phyloP scores from a whole-genome alignment of 2,888 invertebrate genomes.

The Allolobophora icterica region DNA sequence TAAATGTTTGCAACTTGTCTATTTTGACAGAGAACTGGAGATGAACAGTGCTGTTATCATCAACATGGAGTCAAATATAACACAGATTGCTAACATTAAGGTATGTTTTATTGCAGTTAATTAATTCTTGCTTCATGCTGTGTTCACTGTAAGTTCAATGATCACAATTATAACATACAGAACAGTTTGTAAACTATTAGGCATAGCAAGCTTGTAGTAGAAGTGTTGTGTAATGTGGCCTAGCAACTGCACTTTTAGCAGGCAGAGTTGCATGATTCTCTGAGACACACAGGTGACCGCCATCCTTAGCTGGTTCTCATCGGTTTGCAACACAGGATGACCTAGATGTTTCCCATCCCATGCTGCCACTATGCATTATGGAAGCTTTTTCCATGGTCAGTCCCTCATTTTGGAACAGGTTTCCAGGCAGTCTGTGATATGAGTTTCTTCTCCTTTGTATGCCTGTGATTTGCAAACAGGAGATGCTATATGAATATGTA shows the following conservation, averaged over 20 bases:
- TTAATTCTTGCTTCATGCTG: background rate
- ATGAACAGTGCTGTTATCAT: slow-evolving; percentile 57
- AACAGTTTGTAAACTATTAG: background rate
- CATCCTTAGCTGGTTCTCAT: too few species aligned
- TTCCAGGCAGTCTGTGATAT: too few species aligned
- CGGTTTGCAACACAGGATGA: too few species aligned
- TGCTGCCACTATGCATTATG: too few species aligned
- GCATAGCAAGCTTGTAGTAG: background rate
- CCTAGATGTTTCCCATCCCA: too few species aligned
- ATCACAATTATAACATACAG: too few species aligned
- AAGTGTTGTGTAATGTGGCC: background rate
- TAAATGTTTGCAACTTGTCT: background rate
- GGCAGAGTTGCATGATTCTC: background rate
- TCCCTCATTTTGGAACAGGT: too few species aligned
- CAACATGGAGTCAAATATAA: slow-evolving; percentile 57
- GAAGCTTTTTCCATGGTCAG: too few species aligned
- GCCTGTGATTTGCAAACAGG: too few species aligned
- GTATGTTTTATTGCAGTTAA: slow-evolving; percentile 47
- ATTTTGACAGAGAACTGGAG: slow-evolving; percentile 55
- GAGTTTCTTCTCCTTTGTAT: too few species aligned
- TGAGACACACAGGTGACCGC: background rate
- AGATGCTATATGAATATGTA: too few species aligned
- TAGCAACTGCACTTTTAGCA: background rate
- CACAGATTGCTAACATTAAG: slow-evolving; percentile 59
- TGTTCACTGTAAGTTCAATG: background rate